Evolutionary conservation across 2,888 invertebrate genomes (phyloP).

Genomic region (Rhorus exstirpatorius): DNA sequence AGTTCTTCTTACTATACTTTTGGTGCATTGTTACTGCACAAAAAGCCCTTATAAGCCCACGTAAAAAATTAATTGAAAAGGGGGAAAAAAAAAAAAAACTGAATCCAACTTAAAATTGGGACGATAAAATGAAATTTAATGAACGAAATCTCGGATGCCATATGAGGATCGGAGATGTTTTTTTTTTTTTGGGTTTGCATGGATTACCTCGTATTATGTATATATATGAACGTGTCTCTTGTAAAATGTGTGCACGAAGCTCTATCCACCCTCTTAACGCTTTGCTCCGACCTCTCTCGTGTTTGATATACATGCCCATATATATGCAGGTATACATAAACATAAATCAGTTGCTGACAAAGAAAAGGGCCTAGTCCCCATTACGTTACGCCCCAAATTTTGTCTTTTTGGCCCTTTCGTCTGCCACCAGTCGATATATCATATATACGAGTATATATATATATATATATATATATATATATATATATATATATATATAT

Average conservation of each 20-base stretch:
- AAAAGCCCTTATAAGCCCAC: too few relatives aligned
- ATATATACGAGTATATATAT: too few relatives aligned
- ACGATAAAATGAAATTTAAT: too few relatives aligned
- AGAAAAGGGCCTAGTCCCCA: neutral
- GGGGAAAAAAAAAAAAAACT: too few relatives aligned
- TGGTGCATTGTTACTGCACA: too few relatives aligned
- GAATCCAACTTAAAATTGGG: too few relatives aligned
- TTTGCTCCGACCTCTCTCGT: constrained; percentile 58
- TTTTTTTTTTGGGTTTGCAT: neutral
- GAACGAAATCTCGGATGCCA: neutral
- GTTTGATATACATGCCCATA: neutral
- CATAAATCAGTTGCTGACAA: neutral
- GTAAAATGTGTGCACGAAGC: constrained; percentile 26
- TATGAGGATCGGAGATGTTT: neutral
- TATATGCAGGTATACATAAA: neutral
- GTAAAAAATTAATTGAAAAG: too few relatives aligned
- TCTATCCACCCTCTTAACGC: constrained; percentile 72
- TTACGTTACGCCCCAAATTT: neutral
- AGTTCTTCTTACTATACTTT: too few relatives aligned
- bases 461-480: too few relatives aligned
- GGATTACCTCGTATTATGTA: constrained; percentile 5
- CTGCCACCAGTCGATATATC: neutral
- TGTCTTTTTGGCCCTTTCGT: neutral
- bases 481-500: too few relatives aligned
- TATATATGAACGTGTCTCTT: constrained; percentile 38